Base-by-base conservation (phyloP, 2,888 invertebrate species). In the Gasteruption jaculator region DNA sequence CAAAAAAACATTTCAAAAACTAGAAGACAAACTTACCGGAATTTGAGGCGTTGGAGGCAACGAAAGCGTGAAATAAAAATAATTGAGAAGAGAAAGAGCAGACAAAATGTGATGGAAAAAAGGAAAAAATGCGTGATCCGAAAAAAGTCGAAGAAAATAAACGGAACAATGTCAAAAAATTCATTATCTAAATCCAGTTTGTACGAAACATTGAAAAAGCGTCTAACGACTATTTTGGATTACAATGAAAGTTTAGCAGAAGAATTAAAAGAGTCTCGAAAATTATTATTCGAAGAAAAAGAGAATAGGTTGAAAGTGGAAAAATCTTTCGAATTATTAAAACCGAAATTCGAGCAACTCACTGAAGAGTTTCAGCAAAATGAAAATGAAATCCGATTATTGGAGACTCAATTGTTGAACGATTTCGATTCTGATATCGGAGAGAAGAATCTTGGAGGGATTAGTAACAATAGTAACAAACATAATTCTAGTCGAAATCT, bases 291-390 rank as follows among this genome's bases (percentile, higher is more conserved):
- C 5, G 21, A 35, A 5, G 56, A 60, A 25, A 47, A 38, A 27
- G 15, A 43, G 22, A 39, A 40, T 3, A 42, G 57, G 30, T 27
- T 45, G 11, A 50, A 19, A 14, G 52, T 46, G 3, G 60, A 60
- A n/a, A 33, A 45, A 5, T 48, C 47, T 10, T 50, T 48, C 20
- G 40, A 49, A 15, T 36, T 39, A 19, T 31, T 58, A 14, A 43
- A 41, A 11, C 44, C 48, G 4, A 36, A 43, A 10, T 29, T 60
- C n/a, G 41, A 50, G 16, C 45, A 45, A 20, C 35, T 60, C 0
- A 50, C n/a, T n/a, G n/a, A n/a, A n/a, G n/a, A n/a, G n/a, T n/a
- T n/a, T n/a, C n/a, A n/a, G n/a, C n/a, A n/a, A n/a, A n/a, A n/a
- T n/a, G n/a, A n/a, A n/a, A n/a, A n/a, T n/a, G n/a, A n/a, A n/a